These are phyloP conservation scores for Pseudeuparius sepicola DNA, from an alignment of 2,888 invertebrate genomes.

Conservation along the genomic window DNA sequence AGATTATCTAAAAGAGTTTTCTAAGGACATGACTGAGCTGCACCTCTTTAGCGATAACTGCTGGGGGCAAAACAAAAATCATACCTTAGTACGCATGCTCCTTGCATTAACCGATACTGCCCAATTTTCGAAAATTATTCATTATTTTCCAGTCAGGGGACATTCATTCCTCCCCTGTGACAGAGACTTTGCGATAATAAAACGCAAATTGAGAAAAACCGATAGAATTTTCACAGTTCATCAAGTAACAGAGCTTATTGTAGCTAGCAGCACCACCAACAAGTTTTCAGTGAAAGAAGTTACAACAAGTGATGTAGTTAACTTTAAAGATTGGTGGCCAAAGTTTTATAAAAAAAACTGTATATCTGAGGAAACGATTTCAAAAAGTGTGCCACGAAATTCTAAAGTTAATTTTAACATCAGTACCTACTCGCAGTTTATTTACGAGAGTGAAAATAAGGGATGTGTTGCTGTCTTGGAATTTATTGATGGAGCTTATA, in stretches of 20 bases:
- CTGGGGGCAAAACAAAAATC: slow-evolving; percentile 15
- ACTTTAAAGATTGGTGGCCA: slow-evolving; percentile 10
- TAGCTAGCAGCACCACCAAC: slow-evolving; percentile 6
- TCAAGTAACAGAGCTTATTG: slow-evolving; percentile 7
- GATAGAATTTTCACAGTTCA: slow-evolving; percentile 8
- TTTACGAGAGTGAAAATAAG: slow-evolving; percentile 6
- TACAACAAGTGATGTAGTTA: not conserved
- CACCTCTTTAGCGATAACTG: slow-evolving; percentile 14
- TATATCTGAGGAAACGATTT: slow-evolving; percentile 10
- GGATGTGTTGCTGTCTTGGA: slow-evolving; percentile 1
- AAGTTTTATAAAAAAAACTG: slow-evolving; percentile 12
- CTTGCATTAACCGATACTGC: slow-evolving; percentile 11
- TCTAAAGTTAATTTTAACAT: slow-evolving; percentile 9
- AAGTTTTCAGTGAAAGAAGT: slow-evolving; percentile 12
- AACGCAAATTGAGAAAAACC: slow-evolving; percentile 1
- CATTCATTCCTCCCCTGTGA: no score
- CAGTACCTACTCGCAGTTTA: slow-evolving; percentile 3
- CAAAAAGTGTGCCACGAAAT: slow-evolving; percentile 2
- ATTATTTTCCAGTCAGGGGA: slow-evolving; percentile 10
- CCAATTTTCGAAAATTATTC: slow-evolving; percentile 10
- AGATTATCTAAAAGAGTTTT: slow-evolving; percentile 10
- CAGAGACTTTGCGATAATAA: no score
- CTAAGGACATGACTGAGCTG: slow-evolving; percentile 9
- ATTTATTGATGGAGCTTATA: slow-evolving; percentile 1
- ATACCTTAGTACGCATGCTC: slow-evolving; percentile 13